These are phyloP conservation scores for Heteractis magnifica DNA, from an alignment of 92 coral and sea anemone genomes.

Conservation along the genomic window DNA sequence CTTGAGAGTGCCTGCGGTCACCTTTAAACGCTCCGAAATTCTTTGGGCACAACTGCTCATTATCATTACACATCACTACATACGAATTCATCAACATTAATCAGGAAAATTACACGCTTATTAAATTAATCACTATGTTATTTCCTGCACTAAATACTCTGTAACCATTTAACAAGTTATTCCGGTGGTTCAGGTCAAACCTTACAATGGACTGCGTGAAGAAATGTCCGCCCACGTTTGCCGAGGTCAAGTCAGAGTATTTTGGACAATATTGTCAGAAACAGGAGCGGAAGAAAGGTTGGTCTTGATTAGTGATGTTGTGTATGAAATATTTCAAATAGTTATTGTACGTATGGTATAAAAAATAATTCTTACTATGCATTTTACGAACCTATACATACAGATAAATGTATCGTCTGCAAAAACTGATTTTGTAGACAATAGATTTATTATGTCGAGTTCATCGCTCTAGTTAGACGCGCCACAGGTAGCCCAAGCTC, in stretches of 20 bases:
- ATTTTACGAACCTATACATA: too few relatives aligned
- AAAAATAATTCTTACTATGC: too few relatives aligned
- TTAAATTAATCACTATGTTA: neutral
- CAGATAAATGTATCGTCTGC: too few relatives aligned
- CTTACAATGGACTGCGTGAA: slow-evolving; percentile 22
- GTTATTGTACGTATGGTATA: too few relatives aligned
- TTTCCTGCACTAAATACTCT: neutral
- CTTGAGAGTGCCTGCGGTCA: too few relatives aligned
- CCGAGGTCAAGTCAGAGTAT: slow-evolving; percentile 32
- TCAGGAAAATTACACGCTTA: neutral
- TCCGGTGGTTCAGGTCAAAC: slow-evolving; percentile 1
- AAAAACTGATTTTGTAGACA: too few relatives aligned
- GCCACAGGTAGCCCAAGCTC: too few relatives aligned
- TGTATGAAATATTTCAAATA: too few relatives aligned
- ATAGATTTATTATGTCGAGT: too few relatives aligned
- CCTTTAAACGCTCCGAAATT: too few relatives aligned
- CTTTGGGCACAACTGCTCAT: too few relatives aligned
- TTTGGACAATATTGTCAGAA: slow-evolving; percentile 31
- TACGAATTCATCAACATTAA: neutral
- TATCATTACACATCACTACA: neutral
- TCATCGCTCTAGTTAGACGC: too few relatives aligned
- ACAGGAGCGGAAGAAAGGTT: slow-evolving; percentile 11
- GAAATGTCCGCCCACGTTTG: slow-evolving; percentile 21
- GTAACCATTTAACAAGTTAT: neutral
- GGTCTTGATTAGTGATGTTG: neutral